phyloP scores from a whole-genome alignment of 2,797 vertebrate species.

The Cossypha heuglini region DNA sequence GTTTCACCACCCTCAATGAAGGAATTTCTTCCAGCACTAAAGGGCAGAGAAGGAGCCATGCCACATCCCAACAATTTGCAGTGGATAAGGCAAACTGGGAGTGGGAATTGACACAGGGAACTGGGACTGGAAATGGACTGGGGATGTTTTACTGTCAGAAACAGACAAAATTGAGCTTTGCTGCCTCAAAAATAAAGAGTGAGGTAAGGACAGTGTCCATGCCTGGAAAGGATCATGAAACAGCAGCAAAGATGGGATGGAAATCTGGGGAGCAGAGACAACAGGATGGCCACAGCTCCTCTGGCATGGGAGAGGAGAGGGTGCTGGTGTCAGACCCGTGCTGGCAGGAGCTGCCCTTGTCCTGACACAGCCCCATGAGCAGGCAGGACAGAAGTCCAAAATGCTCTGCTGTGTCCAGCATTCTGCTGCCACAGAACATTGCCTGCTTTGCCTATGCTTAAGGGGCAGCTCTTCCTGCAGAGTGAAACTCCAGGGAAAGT shows the following conservation, averaged over 20 bases:
- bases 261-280: not conserved
- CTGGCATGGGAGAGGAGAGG: accelerated
- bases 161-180: not conserved
- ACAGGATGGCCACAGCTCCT: not conserved
- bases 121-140: not conserved
- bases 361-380: not conserved
- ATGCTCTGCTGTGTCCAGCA: not conserved
- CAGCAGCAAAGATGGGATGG: not conserved
- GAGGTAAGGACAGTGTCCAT: not conserved
- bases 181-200: not conserved
- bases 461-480: not conserved
- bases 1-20: accelerated
- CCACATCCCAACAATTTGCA: not conserved
- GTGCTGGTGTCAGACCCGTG: accelerated
- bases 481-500: not conserved
- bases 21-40: not conserved
- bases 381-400: not conserved
- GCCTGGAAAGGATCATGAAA: not conserved
- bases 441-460: not conserved
- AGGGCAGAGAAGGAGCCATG: not conserved
- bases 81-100: not conserved
- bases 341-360: not conserved
- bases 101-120: not conserved
- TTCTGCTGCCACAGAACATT: not conserved
- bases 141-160: not conserved